phyloP scores from a whole-genome alignment of 2,113 vertebrate species.

The Mohoua ochrocephala region DNA sequence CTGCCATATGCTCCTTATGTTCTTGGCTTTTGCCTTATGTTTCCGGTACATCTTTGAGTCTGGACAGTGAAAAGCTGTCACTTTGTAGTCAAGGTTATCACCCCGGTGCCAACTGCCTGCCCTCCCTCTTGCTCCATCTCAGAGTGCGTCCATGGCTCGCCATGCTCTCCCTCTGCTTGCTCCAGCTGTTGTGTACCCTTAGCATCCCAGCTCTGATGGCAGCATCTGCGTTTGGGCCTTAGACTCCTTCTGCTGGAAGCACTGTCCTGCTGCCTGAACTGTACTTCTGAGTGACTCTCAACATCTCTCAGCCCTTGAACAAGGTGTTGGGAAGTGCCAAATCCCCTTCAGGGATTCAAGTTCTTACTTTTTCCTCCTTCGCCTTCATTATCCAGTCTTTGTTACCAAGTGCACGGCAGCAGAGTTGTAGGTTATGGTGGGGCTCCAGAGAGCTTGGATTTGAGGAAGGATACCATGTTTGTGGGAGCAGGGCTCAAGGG shows the following conservation, averaged over 20 bases:
- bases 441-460: background rate
- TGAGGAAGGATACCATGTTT: fast-evolving
- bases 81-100: background rate
- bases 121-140: background rate
- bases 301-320: background rate
- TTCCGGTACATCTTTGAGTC: background rate
- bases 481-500: background rate
- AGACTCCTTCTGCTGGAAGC: background rate
- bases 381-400: background rate
- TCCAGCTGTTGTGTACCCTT: background rate
- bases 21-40: background rate
- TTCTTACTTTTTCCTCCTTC: background rate
- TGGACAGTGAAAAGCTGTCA: background rate
- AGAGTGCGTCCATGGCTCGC: background rate
- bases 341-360: background rate
- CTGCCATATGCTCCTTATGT: background rate
- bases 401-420: background rate
- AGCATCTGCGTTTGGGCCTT: background rate
- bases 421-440: background rate
- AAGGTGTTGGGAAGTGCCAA: background rate
- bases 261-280: background rate
- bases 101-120: background rate
- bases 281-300: background rate
- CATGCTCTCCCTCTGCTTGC: background rate
- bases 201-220: background rate